A percentile compares a stretch with the other conserved stretches of the same genome.
phyloP scores from a whole-genome alignment of 2,113 vertebrate species.

The Capricornis sumatraensis region DNA sequence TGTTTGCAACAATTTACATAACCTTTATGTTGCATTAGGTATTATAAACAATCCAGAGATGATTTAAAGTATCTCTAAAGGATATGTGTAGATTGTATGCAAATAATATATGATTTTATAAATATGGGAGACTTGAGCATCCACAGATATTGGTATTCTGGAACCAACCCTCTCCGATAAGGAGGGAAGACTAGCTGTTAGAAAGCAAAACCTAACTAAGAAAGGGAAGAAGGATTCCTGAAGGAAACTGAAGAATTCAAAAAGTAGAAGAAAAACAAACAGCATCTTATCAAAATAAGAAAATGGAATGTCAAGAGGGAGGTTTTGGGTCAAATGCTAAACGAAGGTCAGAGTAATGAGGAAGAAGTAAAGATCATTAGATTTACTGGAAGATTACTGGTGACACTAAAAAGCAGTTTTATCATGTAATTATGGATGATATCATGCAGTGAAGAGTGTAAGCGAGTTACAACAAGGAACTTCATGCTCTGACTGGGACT shows the following conservation, averaged over 20 bases:
- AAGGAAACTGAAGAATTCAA: neutral
- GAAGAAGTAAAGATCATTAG: neutral
- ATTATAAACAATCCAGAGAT: neutral
- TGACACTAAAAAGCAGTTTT: neutral
- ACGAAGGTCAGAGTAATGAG: neutral
- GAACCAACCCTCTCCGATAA: neutral
- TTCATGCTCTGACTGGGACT: neutral
- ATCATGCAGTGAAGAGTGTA: neutral
- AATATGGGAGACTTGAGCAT: neutral
- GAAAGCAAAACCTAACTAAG: neutral
- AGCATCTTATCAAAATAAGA: neutral
- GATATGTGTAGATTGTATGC: neutral
- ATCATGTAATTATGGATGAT: neutral
- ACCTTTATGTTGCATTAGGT: neutral
- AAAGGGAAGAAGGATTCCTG: neutral
- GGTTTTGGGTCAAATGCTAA: neutral
- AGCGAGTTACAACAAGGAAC: neutral
- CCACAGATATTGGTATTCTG: neutral
- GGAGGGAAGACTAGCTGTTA: neutral
- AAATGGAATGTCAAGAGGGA: neutral
- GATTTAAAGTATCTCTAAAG: neutral
- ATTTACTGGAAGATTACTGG: neutral
- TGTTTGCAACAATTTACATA: neutral
- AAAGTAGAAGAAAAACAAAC: neutral
- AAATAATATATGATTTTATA: neutral